Evolutionary conservation across 1,140 invertebrate species (phyloP).

Genomic region (Venturia canescens): DNA sequence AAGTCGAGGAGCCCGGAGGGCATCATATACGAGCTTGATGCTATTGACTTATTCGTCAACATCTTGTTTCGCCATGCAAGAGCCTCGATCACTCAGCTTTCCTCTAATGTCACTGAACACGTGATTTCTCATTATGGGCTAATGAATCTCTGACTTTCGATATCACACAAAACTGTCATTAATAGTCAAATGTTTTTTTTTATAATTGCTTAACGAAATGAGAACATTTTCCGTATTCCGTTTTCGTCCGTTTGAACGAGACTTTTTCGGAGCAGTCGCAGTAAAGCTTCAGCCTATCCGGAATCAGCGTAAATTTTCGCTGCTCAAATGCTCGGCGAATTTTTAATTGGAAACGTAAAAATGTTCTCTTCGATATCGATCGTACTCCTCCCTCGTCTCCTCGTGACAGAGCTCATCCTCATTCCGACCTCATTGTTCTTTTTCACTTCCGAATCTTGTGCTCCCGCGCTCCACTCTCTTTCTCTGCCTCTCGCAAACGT

Average conservation of each 20-base stretch:
- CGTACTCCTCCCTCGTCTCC: neutral
- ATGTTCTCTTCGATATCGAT: constrained; percentile 31
- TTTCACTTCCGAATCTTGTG: neutral
- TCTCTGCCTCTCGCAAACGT: neutral
- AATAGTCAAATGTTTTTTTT: no score
- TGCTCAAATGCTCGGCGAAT: neutral
- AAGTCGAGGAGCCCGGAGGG: neutral
- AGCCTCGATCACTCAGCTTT: neutral
- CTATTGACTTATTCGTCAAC: neutral
- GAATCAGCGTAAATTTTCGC: neutral
- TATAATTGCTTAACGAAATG: neutral
- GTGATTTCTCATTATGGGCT: neutral
- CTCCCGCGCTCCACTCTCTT: neutral
- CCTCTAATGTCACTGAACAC: neutral
- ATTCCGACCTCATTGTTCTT: neutral
- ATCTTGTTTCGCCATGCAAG: neutral
- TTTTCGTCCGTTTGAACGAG: no score
- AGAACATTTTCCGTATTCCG: neutral
- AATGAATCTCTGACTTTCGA: neutral
- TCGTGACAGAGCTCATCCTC: constrained; percentile 22
- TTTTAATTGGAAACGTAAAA: constrained; percentile 38
- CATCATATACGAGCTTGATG: neutral
- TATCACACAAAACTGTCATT: neutral
- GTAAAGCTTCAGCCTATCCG: neutral
- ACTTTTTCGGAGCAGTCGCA: neutral